Percentiles rank a stretch among this genome's conserved stretches.
Conservation (phyloP, 2,888 invertebrate species). For the Sphinx pinastri region DNA sequence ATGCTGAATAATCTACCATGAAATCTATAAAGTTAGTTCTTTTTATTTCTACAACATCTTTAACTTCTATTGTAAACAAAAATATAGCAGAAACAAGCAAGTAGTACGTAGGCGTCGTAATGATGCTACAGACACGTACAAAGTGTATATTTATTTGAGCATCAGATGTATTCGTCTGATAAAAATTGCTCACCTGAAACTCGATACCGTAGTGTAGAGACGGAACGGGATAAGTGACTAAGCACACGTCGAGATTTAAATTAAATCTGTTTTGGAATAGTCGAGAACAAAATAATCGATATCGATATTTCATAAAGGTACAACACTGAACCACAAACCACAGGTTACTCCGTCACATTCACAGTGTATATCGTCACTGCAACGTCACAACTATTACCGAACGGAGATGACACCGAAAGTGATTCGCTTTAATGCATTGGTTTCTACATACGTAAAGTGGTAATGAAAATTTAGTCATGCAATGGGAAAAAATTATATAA, state of each 20-base stretch:
- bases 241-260: not conserved
- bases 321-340: slow-evolving; percentile 48
- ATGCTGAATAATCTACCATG: not conserved
- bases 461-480: not conserved
- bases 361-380: slow-evolving; percentile 42
- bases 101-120: not conserved
- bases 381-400: slow-evolving; percentile 54
- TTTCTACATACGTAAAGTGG: slow-evolving; percentile 2
- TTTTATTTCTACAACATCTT: not conserved
- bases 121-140: not conserved
- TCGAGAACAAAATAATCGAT: slow-evolving; percentile 38
- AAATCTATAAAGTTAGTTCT: not conserved
- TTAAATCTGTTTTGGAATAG: not conserved
- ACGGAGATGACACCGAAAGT: slow-evolving; percentile 55
- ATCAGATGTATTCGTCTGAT: slow-evolving; percentile 30
- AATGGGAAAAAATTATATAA: slow-evolving; percentile 1
- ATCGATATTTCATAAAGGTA: slow-evolving; percentile 41
- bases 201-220: slow-evolving; percentile 40
- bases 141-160: slow-evolving; percentile 6
- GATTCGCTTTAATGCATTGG: slow-evolving; percentile 33
- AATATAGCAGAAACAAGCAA: not conserved
- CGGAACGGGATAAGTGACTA: slow-evolving; percentile 41
- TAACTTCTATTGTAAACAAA: not conserved
- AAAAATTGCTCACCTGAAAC: slow-evolving; percentile 49
- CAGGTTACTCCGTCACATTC: slow-evolving; percentile 45